A percentile compares a stretch with the other conserved stretches of the same genome.
Conservation (phyloP, 2,888 invertebrate genomes). For the Shargacucullia verbasci region DNA sequence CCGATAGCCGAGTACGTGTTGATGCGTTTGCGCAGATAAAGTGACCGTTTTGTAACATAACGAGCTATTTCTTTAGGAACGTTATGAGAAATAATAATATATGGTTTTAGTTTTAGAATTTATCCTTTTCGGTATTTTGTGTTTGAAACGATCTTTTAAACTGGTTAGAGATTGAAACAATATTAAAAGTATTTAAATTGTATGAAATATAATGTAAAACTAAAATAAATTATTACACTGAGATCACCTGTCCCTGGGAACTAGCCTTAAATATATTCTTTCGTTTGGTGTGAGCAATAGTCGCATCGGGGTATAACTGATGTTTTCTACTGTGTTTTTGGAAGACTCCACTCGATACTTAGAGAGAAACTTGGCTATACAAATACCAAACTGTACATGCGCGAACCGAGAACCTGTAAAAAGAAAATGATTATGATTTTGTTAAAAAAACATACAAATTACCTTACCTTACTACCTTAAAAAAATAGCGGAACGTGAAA, state of each 20-base stretch:
- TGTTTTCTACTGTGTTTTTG: conserved; percentile 53
- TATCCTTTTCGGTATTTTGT: background rate
- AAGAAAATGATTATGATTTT: background rate
- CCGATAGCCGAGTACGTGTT: conserved; percentile 66
- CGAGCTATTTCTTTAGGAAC: conserved; percentile 43
- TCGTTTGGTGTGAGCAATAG: conserved; percentile 56
- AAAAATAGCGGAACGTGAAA: too few relatives aligned
- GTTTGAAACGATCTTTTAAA: background rate
- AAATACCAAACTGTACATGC: conserved; percentile 64
- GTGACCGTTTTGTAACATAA: conserved; percentile 60
- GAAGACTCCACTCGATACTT: conserved; percentile 66
- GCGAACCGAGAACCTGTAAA: conserved; percentile 68
- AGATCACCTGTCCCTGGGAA: conserved; percentile 42
- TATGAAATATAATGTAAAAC: background rate
- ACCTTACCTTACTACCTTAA: too few relatives aligned
- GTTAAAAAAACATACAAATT: too few relatives aligned
- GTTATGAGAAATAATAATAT: conserved; percentile 21
- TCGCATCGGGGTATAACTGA: conserved; percentile 56
- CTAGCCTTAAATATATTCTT: conserved; percentile 55
- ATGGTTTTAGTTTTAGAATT: conserved; percentile 9
- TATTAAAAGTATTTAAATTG: background rate
- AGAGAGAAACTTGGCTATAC: conserved; percentile 61
- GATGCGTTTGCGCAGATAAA: conserved; percentile 66
- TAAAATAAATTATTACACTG: conserved; percentile 4
- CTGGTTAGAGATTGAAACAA: background rate